Evolutionary conservation across 2,888 invertebrate genomes (phyloP).

Genomic region (Cremastinae sp.): DNA sequence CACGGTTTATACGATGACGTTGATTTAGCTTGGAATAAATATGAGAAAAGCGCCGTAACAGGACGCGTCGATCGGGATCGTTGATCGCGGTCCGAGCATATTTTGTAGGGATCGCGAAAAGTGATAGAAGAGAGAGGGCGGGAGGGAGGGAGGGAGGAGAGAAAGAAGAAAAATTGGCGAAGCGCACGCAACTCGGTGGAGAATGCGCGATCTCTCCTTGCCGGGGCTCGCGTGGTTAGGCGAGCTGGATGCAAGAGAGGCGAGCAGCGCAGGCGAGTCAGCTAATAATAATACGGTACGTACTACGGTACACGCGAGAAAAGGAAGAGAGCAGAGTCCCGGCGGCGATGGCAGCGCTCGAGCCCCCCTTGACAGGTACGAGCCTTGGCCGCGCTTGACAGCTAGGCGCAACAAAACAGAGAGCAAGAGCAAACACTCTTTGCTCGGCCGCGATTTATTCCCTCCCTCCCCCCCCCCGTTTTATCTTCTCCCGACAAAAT

Average conservation of each 20-base stretch:
- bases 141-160: background rate
- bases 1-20: no score
- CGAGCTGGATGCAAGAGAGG: conserved; percentile 8
- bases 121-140: background rate
- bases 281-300: conserved; percentile 66
- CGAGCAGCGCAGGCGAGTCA: conserved; percentile 29
- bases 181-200: background rate
- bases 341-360: conserved; percentile 48
- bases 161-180: background rate
- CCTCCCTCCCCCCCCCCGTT: no score
- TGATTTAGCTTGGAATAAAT: no score
- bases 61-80: no score
- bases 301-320: conserved; percentile 65
- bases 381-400: conserved; percentile 52
- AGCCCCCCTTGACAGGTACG: conserved; percentile 52
- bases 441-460: no score
- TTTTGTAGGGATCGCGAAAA: background rate
- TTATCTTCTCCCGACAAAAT: background rate
- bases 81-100: no score
- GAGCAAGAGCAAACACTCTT: conserved; percentile 2
- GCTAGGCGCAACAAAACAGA: conserved; percentile 37
- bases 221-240: background rate
- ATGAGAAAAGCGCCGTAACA: no score
- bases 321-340: conserved; percentile 59
- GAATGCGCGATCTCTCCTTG: background rate